phyloP scores from a whole-genome alignment of 2,113 vertebrate species.

The Phalacrocorax aristotelis region DNA sequence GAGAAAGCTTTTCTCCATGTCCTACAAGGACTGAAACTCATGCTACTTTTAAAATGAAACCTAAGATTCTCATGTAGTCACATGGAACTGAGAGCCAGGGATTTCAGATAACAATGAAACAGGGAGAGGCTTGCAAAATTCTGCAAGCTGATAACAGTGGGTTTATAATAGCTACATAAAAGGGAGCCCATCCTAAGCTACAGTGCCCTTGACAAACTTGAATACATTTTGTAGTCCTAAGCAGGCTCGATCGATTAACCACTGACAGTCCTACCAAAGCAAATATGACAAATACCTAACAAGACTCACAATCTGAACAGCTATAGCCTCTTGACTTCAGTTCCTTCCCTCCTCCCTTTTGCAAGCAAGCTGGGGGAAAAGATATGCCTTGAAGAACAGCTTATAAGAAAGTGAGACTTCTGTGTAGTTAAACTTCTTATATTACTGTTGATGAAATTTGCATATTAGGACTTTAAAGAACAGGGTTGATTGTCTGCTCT shows the following conservation, averaged over 20 bases:
- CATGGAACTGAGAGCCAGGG: neutral
- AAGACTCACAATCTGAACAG: neutral
- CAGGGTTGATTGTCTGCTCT: neutral
- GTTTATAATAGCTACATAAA: neutral
- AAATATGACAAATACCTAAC: neutral
- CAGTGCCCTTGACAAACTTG: constrained; percentile 7
- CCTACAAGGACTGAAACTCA: neutral
- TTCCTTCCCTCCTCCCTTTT: neutral
- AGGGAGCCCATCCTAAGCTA: neutral
- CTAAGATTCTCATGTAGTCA: neutral
- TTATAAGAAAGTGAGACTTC: neutral
- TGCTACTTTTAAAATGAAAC: neutral
- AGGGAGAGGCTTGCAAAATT: neutral
- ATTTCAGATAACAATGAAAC: neutral
- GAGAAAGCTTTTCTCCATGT: neutral
- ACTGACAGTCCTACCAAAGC: neutral
- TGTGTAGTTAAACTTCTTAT: neutral
- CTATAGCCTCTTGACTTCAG: neutral
- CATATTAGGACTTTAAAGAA: neutral
- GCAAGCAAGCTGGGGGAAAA: neutral
- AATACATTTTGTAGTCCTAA: neutral
- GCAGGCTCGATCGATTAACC: neutral
- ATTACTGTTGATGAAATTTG: neutral
- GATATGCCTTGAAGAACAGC: neutral
- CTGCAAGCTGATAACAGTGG: neutral